Conservation (phyloP, 2,113 vertebrate species). For the Cephalopterus ornatus region DNA sequence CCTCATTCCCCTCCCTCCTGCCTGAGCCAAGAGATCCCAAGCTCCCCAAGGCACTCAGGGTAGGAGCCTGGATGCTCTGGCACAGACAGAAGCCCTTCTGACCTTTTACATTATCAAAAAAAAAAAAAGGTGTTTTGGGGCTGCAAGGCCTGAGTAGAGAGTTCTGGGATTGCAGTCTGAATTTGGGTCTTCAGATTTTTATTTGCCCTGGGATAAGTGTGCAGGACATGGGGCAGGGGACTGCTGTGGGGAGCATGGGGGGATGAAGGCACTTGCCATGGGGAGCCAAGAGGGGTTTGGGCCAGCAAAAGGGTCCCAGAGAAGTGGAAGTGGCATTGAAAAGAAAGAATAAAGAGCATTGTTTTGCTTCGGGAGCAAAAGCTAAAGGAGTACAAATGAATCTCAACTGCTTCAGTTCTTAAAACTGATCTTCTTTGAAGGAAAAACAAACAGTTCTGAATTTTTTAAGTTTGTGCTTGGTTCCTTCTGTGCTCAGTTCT, state of each 20-base stretch:
- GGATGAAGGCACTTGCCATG: rapidly evolving
- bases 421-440: neutral
- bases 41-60: rapidly evolving
- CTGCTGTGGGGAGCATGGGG: rapidly evolving
- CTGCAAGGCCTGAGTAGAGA: neutral
- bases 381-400: neutral
- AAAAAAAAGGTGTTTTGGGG: rapidly evolving
- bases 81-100: neutral
- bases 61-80: neutral
- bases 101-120: neutral
- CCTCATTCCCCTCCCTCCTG: neutral
- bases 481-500: neutral
- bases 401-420: neutral
- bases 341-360: neutral
- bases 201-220: neutral
- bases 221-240: neutral
- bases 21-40: neutral
- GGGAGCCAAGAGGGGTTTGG: neutral
- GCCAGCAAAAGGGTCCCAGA: neutral
- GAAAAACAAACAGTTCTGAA: neutral
- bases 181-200: neutral
- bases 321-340: neutral
- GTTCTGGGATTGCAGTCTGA: neutral
- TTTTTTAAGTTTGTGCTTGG: neutral
- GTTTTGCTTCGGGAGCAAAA: neutral